These are phyloP conservation scores for Leptinotarsa defecta DNA, from an alignment of 1,140 invertebrate genomes.

Conservation along the genomic window DNA sequence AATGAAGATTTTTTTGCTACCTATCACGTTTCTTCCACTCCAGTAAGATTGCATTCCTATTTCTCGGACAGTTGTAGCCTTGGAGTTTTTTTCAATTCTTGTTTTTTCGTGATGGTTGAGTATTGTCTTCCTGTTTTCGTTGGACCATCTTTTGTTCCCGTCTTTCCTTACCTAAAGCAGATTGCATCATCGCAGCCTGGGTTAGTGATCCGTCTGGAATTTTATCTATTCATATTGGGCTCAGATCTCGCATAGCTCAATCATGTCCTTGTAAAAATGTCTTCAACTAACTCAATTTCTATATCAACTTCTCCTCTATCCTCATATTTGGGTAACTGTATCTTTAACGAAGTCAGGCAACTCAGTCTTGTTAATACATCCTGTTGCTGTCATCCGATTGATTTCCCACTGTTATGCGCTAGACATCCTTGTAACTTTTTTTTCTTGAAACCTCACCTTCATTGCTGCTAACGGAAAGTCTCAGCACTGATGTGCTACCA, in stretches of 20 bases:
- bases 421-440: slow-evolving; percentile 82
- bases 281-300: slow-evolving; percentile 98
- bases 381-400: slow-evolving; percentile 74
- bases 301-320: slow-evolving; percentile 96
- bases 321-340: slow-evolving; percentile 82
- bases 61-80: slow-evolving; percentile 66
- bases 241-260: slow-evolving; percentile 86
- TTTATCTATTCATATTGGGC: slow-evolving; percentile 96
- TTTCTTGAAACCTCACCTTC: slow-evolving; percentile 80
- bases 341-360: slow-evolving; percentile 91
- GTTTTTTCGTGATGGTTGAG: slow-evolving; percentile 78
- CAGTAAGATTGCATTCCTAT: slow-evolving; percentile 82
- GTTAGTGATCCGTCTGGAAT: slow-evolving; percentile 98
- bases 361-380: slow-evolving; percentile 83
- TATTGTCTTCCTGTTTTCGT: slow-evolving; percentile 90
- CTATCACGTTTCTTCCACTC: slow-evolving; percentile 99
- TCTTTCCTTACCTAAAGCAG: slow-evolving; percentile 94
- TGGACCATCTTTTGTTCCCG: slow-evolving; percentile 92
- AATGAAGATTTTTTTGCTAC: slow-evolving; percentile 84
- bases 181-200: slow-evolving; percentile 99
- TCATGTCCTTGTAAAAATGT: slow-evolving; percentile 90
- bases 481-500: slow-evolving; percentile 65
- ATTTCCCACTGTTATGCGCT: slow-evolving; percentile 93
- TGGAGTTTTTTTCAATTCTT: slow-evolving; percentile 76
- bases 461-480: slow-evolving; percentile 67